A percentile compares a stretch with the other conserved stretches of the same genome.
phyloP scores from a whole-genome alignment of 1,140 invertebrate genomes.

The Papilio polyxenes region DNA sequence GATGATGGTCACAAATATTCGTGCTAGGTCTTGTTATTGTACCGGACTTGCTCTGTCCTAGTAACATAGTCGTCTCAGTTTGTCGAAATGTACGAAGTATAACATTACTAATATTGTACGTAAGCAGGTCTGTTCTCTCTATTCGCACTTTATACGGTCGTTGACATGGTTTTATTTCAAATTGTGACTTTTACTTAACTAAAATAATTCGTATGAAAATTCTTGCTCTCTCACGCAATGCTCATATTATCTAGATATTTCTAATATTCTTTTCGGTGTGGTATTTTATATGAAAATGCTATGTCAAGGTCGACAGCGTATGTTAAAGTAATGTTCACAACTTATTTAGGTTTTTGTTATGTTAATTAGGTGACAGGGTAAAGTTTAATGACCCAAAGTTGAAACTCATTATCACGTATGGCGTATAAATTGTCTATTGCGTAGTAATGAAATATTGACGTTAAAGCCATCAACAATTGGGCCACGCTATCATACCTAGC shows the following conservation, averaged over 20 bases:
- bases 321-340: neutral
- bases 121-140: slow-evolving; percentile 5
- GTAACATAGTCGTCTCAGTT: neutral
- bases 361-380: neutral
- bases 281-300: neutral
- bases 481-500: neutral
- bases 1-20: no score
- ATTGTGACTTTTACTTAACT: slow-evolving; percentile 16
- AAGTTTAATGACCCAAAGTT: neutral
- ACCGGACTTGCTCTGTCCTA: no score
- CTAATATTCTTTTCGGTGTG: neutral
- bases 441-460: no score
- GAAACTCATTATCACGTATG: no score
- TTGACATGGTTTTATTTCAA: slow-evolving; percentile 16
- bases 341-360: neutral
- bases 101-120: neutral
- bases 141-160: slow-evolving; percentile 3
- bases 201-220: neutral
- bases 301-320: neutral
- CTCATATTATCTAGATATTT: neutral
- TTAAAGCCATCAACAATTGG: neutral
- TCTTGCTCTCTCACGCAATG: neutral
- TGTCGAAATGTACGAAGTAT: neutral
- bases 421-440: no score
- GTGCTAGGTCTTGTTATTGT: no score